These are phyloP conservation scores for Mesorhabditis belari DNA, from an alignment of 2,888 invertebrate species.

Conservation along the genomic window DNA sequence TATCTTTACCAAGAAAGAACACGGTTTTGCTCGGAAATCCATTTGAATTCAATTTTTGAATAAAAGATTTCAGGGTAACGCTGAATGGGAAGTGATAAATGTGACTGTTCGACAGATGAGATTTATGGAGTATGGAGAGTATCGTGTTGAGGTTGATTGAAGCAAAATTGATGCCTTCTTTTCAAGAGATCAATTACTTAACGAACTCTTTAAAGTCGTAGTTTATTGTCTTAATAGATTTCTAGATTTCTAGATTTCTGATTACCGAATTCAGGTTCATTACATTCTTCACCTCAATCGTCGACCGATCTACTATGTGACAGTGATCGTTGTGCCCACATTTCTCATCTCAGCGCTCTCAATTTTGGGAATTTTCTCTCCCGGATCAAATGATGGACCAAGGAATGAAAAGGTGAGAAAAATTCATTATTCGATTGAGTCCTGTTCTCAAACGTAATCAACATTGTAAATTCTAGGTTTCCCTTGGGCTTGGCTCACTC, in stretches of 20 bases:
- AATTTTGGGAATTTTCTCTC: conserved; percentile 47
- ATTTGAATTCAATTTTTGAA: not conserved
- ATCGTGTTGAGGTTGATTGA: conserved; percentile 14
- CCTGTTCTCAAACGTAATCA: too few species aligned
- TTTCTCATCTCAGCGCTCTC: conserved; percentile 45
- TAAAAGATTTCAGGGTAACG: conserved; percentile 37
- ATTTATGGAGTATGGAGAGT: conserved; percentile 37
- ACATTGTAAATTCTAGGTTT: conserved; percentile 36
- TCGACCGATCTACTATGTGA: conserved; percentile 44
- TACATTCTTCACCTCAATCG: conserved; percentile 47
- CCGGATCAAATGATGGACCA: conserved; percentile 41
- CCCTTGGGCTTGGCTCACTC: conserved; percentile 39
- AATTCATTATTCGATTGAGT: not conserved
- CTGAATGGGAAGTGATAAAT: conserved; percentile 46
- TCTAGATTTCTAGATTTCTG: too few species aligned
- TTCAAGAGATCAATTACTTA: too few species aligned
- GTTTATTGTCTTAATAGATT: too few species aligned
- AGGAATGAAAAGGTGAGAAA: conserved; percentile 44
- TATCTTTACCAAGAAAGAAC: not conserved
- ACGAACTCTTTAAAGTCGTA: too few species aligned
- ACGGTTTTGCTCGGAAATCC: not conserved
- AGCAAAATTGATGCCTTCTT: too few species aligned
- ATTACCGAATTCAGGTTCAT: conserved; percentile 34
- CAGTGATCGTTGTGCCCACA: conserved; percentile 46
- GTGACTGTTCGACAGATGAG: conserved; percentile 44